Conservation (phyloP, 2,113 vertebrate genomes). For the Microcebus ravelobensis region DNA sequence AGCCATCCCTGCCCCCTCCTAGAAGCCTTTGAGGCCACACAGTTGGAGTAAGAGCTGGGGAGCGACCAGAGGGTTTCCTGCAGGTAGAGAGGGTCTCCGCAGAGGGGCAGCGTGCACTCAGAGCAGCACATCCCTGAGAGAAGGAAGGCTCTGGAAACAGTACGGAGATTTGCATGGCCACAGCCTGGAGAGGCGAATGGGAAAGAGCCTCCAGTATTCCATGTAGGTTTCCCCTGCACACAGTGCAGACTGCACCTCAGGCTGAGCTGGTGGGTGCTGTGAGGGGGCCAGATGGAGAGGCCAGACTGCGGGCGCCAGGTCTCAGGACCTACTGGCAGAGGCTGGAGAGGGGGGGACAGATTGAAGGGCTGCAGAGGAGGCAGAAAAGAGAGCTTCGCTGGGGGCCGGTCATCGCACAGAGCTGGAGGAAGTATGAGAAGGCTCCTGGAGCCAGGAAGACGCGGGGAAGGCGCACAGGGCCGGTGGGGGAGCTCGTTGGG, state of each 20-base stretch:
- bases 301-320: neutral
- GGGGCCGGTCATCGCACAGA: neutral
- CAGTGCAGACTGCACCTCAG: neutral
- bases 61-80: neutral
- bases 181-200: neutral
- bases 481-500: too few relatives aligned
- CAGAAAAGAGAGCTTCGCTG: neutral
- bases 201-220: neutral
- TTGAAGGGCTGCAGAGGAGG: neutral
- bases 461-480: neutral
- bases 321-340: neutral
- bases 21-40: neutral
- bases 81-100: neutral
- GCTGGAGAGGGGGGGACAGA: too few relatives aligned
- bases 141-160: neutral
- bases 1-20: neutral
- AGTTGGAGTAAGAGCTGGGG: neutral
- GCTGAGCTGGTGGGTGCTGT: neutral
- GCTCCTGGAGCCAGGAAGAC: neutral
- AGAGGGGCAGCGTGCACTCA: neutral
- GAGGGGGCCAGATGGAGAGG: neutral
- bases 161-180: neutral
- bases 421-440: neutral
- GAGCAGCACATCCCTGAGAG: neutral
- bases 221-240: neutral